phyloP scores from a whole-genome alignment of 2,113 vertebrate genomes.

The Pangasianodon gigas region DNA sequence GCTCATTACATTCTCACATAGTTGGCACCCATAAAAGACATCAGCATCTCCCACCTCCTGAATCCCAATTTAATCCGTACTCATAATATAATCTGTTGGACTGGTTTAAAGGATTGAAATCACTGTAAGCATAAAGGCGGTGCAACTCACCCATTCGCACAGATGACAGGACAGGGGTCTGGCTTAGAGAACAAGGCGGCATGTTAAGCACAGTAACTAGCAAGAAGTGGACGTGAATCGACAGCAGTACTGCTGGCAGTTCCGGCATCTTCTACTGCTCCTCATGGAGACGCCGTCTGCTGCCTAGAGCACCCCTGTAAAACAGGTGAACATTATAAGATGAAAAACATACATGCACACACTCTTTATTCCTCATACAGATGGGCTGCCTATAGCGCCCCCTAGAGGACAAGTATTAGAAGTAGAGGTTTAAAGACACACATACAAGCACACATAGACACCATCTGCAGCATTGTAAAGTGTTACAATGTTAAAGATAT shows the following conservation, averaged over 20 bases:
- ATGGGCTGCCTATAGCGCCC: background rate
- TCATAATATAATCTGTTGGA: background rate
- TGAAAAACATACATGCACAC: background rate
- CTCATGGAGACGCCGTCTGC: constrained; percentile 96
- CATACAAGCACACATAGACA: background rate
- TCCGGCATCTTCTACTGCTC: constrained; percentile 97
- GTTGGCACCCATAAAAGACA: background rate
- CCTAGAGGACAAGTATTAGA: constrained; percentile 9
- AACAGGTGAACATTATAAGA: constrained; percentile 41
- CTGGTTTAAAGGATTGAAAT: background rate
- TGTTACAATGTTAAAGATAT: background rate
- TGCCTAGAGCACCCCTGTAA: constrained; percentile 87
- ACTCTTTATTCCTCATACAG: background rate
- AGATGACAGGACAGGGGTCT: constrained; percentile 82
- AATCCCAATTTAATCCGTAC: background rate
- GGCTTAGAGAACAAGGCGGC: constrained; percentile 78
- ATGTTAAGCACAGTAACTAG: constrained; percentile 78
- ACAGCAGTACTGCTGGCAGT: constrained; percentile 92
- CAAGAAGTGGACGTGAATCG: constrained; percentile 78
- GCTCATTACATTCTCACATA: background rate
- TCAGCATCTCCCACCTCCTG: background rate
- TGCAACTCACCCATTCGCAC: constrained; percentile 86
- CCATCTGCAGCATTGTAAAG: background rate
- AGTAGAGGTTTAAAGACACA: background rate
- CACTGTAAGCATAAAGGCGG: too few relatives aligned